Conservation (phyloP, 2,113 vertebrate species). For the Periophthalmus modestus region DNA sequence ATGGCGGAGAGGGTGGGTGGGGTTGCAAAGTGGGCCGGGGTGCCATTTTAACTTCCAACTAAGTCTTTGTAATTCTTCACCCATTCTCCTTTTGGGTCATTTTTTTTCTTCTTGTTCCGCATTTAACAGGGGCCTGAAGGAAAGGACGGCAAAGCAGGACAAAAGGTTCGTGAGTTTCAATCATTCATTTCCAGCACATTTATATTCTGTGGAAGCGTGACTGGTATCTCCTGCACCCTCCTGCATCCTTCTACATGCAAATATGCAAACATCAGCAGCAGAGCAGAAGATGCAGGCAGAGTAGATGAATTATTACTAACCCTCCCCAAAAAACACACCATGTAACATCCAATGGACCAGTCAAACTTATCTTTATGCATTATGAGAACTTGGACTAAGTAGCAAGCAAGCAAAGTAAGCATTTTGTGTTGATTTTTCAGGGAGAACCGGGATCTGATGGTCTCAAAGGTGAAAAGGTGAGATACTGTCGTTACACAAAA, state of each 20-base stretch:
- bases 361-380: neutral
- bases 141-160: slow-evolving; percentile 66
- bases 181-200: slow-evolving; percentile 42
- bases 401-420: neutral
- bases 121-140: slow-evolving; percentile 67
- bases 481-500: slow-evolving; percentile 25
- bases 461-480: slow-evolving; percentile 78
- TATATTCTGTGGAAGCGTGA: slow-evolving; percentile 43
- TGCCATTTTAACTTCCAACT: slow-evolving; percentile 36
- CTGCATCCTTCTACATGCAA: slow-evolving; percentile 33
- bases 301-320: slow-evolving; percentile 20
- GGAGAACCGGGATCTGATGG: slow-evolving; percentile 72
- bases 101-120: slow-evolving; percentile 11
- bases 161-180: slow-evolving; percentile 63
- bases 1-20: slow-evolving; percentile 35
- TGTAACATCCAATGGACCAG: slow-evolving; percentile 5
- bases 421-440: slow-evolving; percentile 56
- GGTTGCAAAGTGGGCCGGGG: slow-evolving; percentile 17
- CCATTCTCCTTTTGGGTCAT: slow-evolving; percentile 10
- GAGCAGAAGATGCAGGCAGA: slow-evolving; percentile 35
- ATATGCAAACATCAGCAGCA: slow-evolving; percentile 51
- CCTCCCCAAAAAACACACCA: slow-evolving; percentile 4
- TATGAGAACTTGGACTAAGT: slow-evolving; percentile 13
- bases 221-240: slow-evolving; percentile 33
- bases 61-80: slow-evolving; percentile 39